Base-by-base conservation (phyloP, 2,888 invertebrate species). In the Agrotis puta region DNA sequence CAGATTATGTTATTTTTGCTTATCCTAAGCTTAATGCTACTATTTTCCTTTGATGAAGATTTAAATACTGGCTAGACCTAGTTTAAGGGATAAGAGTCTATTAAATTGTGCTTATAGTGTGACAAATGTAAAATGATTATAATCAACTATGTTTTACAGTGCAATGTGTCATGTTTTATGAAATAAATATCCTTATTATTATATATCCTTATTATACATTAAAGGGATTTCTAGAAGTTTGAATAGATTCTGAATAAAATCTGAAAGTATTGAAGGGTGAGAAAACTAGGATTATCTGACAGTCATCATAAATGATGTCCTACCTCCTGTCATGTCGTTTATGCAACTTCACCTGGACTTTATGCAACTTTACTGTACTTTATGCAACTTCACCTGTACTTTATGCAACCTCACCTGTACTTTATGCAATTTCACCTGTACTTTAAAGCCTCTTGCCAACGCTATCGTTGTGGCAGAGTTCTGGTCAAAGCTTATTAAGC, bases 31-130 rank as follows among this genome's bases (percentile, higher is more conserved):
- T n/a, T 64, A 39, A 24, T 20, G 24, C 24, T 51, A n/a, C 18
- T 43, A 47, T 50, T 63, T 77, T 53, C 56, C 61, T 70, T 74
- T 74, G 56, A 62, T 13, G 22, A 20, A 61, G 6, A 68, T 69
- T 64, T 43, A 3, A 61, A 47, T 70, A n/a, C n/a, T n/a, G n/a
- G n/a, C n/a, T n/a, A n/a, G n/a, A n/a, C n/a, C n/a, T n/a, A n/a
- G n/a, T n/a, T n/a, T n/a, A n/a, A n/a, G n/a, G n/a, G n/a, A n/a
- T n/a, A n/a, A n/a, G n/a, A n/a, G n/a, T n/a, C n/a, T n/a, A n/a
- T n/a, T n/a, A n/a, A n/a, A n/a, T n/a, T n/a, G n/a, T n/a, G n/a
- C n/a, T n/a, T n/a, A n/a, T n/a, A n/a, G n/a, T n/a, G n/a, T n/a
- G n/a, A n/a, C n/a, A n/a, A n/a, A n/a, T n/a, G n/a, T n/a, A n/a